Evolutionary conservation across 2,797 vertebrate genomes (phyloP), one percentile per base, ranked within the genome.

Genomic region (Muscicapa striata): DNA sequence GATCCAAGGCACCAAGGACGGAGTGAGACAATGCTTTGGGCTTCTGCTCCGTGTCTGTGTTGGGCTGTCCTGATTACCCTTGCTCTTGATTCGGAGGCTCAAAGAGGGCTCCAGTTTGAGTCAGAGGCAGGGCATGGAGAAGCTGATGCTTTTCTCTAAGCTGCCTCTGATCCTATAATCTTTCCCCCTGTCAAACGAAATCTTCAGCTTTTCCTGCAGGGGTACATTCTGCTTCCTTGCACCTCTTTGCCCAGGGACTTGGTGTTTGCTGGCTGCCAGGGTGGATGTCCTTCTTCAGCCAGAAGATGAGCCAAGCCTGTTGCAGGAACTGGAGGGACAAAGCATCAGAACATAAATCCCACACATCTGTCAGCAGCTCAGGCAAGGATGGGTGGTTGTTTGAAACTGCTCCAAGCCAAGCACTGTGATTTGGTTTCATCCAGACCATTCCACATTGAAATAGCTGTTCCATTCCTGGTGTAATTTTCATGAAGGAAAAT

Each of bases 331-430:
- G 30, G 18, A 57, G 34, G 80, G 70, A 52, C 70, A 73, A 76
- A 59, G 30, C 14, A 12, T 13, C 48, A 8, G 8, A 78, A 52
- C n/a, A 13, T 2, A 70, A 89, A 87, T 19, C 43, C 55, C 26
- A 3, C 3, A 8, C 0, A 0, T 49, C 41, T 49, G 57, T 59
- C 0, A 0, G 52, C 72, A 85, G 52, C 64, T 30, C 26, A 36
- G n/a, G 68, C 36, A 49, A 57, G 67, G 66, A 63, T 16, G 30
- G 66, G 19, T 27, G 40, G 26, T 45, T 68, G 34, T 58, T 40
- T 81, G 48, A 69, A 81, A 52, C 22, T 51, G 41, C 46, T 84
- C 59, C n/a, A 59, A 74, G 38, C 29, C 62, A 70, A 73, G 52
- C 18, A 8, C n/a, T 24, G 16, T 27, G 30, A 22, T 75, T 76